Conservation (phyloP, 2,113 vertebrate species). For the Eulacestoma nigropectus region DNA sequence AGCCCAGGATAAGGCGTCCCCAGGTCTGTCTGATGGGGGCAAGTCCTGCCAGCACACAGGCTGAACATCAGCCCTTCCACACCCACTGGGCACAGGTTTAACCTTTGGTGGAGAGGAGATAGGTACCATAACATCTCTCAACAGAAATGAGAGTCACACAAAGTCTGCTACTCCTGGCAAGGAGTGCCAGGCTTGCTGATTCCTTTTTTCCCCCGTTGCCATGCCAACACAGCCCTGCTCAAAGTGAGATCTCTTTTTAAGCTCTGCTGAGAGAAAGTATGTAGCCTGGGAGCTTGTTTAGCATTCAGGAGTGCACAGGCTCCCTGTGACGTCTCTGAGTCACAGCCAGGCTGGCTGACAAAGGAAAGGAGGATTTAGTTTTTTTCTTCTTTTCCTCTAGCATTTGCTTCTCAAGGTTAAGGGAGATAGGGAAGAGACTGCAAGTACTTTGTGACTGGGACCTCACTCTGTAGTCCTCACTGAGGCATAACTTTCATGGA, state of each 20-base stretch:
- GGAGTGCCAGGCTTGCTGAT: background rate
- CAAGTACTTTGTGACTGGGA: background rate
- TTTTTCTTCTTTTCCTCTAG: background rate
- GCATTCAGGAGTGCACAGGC: constrained; percentile 54
- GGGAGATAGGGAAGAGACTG: background rate
- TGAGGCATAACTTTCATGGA: background rate
- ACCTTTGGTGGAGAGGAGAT: background rate
- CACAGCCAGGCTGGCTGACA: constrained; percentile 11
- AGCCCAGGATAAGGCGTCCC: rapidly evolving
- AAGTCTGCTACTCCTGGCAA: background rate
- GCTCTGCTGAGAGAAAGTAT: background rate
- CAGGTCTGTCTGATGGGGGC: too few species aligned
- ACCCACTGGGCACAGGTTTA: rapidly evolving
- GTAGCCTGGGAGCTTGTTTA: constrained; percentile 52
- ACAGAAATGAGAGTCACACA: background rate
- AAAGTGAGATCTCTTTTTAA: constrained; percentile 24
- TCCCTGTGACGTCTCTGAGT: constrained; percentile 11
- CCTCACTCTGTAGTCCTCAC: background rate
- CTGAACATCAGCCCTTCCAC: background rate
- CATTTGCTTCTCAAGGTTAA: constrained; percentile 40
- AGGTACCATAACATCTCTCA: background rate
- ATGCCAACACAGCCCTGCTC: constrained; percentile 41
- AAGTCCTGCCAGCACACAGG: background rate
- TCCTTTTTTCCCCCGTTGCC: constrained; percentile 13
- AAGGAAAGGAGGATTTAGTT: background rate